phyloP scores from a whole-genome alignment of 2,888 invertebrate species.

The Camponotus fellah region DNA sequence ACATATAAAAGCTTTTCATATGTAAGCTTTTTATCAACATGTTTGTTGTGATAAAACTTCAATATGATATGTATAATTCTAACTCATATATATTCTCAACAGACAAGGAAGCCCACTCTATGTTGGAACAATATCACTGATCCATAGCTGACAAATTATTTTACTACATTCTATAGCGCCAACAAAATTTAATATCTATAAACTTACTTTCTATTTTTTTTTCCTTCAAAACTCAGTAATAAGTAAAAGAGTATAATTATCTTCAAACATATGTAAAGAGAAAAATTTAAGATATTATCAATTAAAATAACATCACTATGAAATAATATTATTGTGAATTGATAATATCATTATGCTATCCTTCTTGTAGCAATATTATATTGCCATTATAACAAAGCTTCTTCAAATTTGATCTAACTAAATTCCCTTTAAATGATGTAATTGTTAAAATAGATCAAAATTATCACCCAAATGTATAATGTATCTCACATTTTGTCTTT shows the following conservation, averaged over 20 bases:
- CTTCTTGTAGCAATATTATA: neutral
- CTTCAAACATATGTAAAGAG: neutral
- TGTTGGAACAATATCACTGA: neutral
- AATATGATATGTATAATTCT: constrained; percentile 5
- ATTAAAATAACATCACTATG: neutral
- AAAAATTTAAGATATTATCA: neutral
- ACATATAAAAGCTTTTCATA: neutral
- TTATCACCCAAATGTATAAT: neutral
- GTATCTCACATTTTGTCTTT: neutral
- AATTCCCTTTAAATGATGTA: neutral
- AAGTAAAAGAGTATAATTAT: neutral
- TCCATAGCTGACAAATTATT: neutral
- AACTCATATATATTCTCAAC: neutral
- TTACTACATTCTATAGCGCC: neutral
- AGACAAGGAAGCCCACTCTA: constrained; percentile 27
- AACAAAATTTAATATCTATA: constrained; percentile 1
- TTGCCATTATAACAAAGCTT: neutral
- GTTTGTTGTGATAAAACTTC: constrained; percentile 11
- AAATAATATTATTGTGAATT: neutral
- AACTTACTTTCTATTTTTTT: neutral
- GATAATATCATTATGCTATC: neutral
- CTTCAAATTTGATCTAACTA: constrained; percentile 11
- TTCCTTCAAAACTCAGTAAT: constrained; percentile 2
- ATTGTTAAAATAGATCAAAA: neutral
- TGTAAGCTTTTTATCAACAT: constrained; percentile 3